A percentile compares a stretch with the other conserved stretches of the same genome.
phyloP scores from a whole-genome alignment of 2,113 vertebrate species.

The Gadus macrocephalus region DNA sequence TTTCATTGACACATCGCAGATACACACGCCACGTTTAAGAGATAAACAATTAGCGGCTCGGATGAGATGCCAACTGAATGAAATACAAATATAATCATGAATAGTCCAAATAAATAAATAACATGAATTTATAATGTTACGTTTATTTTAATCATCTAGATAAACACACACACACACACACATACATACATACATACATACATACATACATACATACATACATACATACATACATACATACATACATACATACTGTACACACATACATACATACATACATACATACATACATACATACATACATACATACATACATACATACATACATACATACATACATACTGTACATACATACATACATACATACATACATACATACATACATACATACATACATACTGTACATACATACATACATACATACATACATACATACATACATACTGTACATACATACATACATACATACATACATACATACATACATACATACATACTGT shows the following conservation, averaged over 20 bases:
- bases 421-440: too few species aligned
- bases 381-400: background rate
- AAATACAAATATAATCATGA: conserved; percentile 23
- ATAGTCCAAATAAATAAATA: background rate
- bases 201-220: background rate
- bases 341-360: background rate
- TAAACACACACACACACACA: background rate
- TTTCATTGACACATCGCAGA: too few species aligned
- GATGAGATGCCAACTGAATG: too few species aligned
- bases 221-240: background rate
- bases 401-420: too few species aligned
- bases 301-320: too few species aligned
- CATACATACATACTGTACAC: background rate
- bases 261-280: too few species aligned
- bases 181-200: background rate
- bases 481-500: background rate
- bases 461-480: background rate
- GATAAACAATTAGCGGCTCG: too few species aligned
- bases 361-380: background rate
- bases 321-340: too few species aligned
- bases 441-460: too few species aligned
- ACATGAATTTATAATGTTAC: background rate
- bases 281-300: too few species aligned
- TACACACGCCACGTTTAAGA: too few species aligned
- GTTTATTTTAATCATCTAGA: background rate